phyloP scores from a whole-genome alignment of 2,113 vertebrate genomes.

The Hippocampus guttulatus region DNA sequence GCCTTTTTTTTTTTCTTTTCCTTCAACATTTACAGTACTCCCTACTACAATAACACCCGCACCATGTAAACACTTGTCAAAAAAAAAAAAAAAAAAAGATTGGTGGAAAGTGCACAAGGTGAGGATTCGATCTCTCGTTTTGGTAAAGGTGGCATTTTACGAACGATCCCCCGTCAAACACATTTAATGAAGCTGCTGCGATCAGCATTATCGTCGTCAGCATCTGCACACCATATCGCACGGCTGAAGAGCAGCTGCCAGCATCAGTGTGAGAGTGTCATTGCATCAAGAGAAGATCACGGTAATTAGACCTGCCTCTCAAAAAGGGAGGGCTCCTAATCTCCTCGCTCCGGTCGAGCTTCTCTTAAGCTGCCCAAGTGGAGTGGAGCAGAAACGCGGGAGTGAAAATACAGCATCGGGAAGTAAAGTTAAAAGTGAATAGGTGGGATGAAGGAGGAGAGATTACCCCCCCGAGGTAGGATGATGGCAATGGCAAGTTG shows the following conservation, averaged over 20 bases:
- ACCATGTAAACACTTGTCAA: neutral
- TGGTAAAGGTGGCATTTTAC: neutral
- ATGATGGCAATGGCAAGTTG: slow-evolving; percentile 1
- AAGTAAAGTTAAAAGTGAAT: slow-evolving; percentile 13
- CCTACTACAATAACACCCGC: no score
- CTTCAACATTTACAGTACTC: slow-evolving; percentile 28
- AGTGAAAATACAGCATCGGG: slow-evolving; percentile 7
- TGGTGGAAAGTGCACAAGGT: no score
- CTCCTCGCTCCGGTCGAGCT: slow-evolving; percentile 37
- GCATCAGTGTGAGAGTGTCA: slow-evolving; percentile 38
- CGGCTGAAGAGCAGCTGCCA: neutral
- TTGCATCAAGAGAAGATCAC: slow-evolving; percentile 53
- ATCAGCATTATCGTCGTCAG: neutral
- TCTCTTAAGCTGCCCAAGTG: slow-evolving; percentile 39
- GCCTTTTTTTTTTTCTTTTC: slow-evolving; percentile 38
- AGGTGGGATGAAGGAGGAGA: slow-evolving; percentile 11
- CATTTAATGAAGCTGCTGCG: neutral
- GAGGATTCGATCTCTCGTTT: neutral
- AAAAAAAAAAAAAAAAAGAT: no score
- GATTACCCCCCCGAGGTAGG: neutral
- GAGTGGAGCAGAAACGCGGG: slow-evolving; percentile 21
- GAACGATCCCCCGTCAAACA: neutral
- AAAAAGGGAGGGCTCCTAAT: slow-evolving; percentile 48
- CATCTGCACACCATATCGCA: neutral
- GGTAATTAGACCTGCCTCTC: slow-evolving; percentile 60